Conservation (phyloP, 2,888 invertebrate genomes). For the Patella caerulea region DNA sequence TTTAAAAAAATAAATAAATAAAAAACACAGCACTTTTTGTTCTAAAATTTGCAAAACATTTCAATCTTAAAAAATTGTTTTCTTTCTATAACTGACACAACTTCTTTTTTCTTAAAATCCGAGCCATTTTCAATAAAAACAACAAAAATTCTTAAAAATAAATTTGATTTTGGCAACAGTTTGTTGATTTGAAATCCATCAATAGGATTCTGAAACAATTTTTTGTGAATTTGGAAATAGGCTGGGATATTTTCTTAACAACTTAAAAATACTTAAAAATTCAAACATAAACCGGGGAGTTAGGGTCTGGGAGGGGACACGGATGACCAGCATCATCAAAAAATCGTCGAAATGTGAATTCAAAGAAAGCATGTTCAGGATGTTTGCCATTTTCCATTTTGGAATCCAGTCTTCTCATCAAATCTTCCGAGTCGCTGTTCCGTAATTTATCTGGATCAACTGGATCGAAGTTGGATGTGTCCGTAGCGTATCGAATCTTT, state of each 20-base stretch:
- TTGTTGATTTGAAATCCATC: too few species aligned
- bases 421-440: constrained; percentile 56
- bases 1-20: not conserved
- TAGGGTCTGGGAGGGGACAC: constrained; percentile 48
- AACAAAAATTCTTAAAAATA: too few species aligned
- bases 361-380: constrained; percentile 96
- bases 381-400: constrained; percentile 72
- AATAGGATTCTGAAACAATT: not conserved
- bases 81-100: too few species aligned
- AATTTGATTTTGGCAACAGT: too few species aligned
- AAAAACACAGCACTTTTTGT: not conserved
- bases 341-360: constrained; percentile 98
- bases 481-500: constrained; percentile 92
- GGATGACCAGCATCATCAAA: constrained; percentile 79
- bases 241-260: too few species aligned
- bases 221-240: not conserved
- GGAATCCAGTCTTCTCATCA: constrained; percentile 28
- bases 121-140: too few species aligned
- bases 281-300: constrained; percentile 57
- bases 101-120: too few species aligned
- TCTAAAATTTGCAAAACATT: not conserved
- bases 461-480: constrained; percentile 82
- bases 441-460: constrained; percentile 67
- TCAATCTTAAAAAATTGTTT: not conserved
- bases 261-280: too few species aligned